Base-by-base conservation (phyloP, 2,888 invertebrate genomes). In the Lepidocyrtoides sp. region DNA sequence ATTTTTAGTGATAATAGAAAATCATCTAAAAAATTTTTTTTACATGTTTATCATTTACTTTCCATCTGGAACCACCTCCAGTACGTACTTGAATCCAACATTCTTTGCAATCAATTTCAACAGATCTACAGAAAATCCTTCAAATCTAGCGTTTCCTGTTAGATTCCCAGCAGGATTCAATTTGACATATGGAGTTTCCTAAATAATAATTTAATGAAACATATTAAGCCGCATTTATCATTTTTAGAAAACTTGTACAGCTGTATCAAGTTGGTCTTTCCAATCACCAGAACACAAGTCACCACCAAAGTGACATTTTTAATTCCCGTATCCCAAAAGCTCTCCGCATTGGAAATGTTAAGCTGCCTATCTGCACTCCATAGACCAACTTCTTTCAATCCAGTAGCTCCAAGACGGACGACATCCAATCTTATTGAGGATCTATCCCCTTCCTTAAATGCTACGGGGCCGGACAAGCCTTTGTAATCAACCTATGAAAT, bases 101-200 rank as follows among this genome's bases (percentile, higher is more conserved):
- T 98, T 96, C 0, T 96, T 96, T 0, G 98, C 98, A 77, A 98
- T 98, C 94, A 97, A 96, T 93, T 97, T 97, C 51, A 98, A 96
- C 87, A 98, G 96, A 95, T 98, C 98, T 94, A 98, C 98, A 95
- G 98, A 98, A 96, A 98, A 98, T 0, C 98, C 98, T 94, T 98
- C 98, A 95, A 97, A 98, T 26, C 97, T 96, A 0, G 97, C 97
- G 95, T 98, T 98, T 2, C 98, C 98, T 63, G 98, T 98, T 5
- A 98, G 96, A 95, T 98, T 98, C 95, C 96, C 97, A 91, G 97
- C 98, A 92, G 97, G 97, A 94, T 97, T 97, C 79, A 98, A 97
- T 98, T 98, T 98, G 2, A 98, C 98, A 95, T 98, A 98, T 0
- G 98, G 98, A 93, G 97, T 97, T 95, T 98, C 98, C 98, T 98